These are phyloP conservation scores for Nannoperca australis DNA, from an alignment of 2,797 vertebrate species.

Conservation along the genomic window DNA sequence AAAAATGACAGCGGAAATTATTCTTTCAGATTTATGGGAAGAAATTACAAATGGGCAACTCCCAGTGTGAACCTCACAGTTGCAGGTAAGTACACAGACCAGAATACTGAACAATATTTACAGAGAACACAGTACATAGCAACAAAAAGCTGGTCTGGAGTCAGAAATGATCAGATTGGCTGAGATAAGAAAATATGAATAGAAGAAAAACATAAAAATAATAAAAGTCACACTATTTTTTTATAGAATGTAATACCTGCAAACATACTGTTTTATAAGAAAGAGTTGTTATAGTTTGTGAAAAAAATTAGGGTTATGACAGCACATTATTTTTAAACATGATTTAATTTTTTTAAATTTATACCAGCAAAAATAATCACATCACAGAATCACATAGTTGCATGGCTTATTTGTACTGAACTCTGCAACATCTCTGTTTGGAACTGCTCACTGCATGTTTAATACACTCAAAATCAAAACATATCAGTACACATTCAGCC, in stretches of 20 bases:
- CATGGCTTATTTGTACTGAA: too few relatives aligned
- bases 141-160: background rate
- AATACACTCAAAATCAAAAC: background rate
- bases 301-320: background rate
- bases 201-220: background rate
- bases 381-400: too few relatives aligned
- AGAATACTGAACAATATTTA: background rate
- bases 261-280: background rate
- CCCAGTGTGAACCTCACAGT: background rate
- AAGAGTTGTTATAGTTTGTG: background rate
- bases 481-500: background rate
- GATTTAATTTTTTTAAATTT: background rate
- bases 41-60: fast-evolving
- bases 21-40: constrained; percentile 38
- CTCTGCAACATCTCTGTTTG: too few relatives aligned
- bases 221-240: background rate
- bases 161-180: background rate
- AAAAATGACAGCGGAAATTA: constrained; percentile 72
- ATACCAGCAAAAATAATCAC: background rate
- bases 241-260: background rate
- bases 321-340: background rate
- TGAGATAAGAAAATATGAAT: background rate
- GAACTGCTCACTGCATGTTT: background rate
- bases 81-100: constrained; percentile 48
- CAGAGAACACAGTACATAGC: background rate